Base-by-base conservation (phyloP, 2,888 invertebrate species). In the Incurvaria masculella region DNA sequence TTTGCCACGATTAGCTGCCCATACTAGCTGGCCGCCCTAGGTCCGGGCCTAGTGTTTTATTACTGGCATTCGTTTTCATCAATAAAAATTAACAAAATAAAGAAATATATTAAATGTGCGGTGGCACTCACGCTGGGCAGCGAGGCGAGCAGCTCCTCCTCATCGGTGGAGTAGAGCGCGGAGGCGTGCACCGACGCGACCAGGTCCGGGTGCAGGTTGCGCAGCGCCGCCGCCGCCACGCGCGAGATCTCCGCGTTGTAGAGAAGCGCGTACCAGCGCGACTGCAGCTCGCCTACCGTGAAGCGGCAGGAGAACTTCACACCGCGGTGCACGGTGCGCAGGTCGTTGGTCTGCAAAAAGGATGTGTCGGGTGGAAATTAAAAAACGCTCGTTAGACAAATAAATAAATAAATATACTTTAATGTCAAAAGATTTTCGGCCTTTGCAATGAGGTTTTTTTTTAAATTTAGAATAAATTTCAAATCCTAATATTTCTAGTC, bases 251-350 rank as follows among this genome's bases (percentile, higher is more conserved):
- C 86, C n/a, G 93, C 91, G 70, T 98, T 96, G 67, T 97, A 98
- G 19, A 99, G 79, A 48, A 99, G 69, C 0, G 95, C 91, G 68
- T 94, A 96, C 98, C 98, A 99, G 45, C 98, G 84, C 48, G 95
- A 92, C 62, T 97, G 94, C 46, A 99, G 83, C 65, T 99, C 97
- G 61, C 91, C 89, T 20, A 95, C 76, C 0, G 95, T 94, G 66
- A 97, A 98, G 50, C 93, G 88, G 62, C 97, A 96, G 0, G 97
- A 94, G 73, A 99, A 99, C 63, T 95, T 97, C 1, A 94, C 88
- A 4, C 95, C 95, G 53, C 93, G 82, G 65, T 96, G 93, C 0
- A 99, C 89, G 62, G 86, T 85, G 40, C 87, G 81, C 49, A 91
- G 68, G 61, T 91, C 91, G 68, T 90, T 91, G 11, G 90, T 90